Evolutionary conservation across 2,113 vertebrate species (phyloP).

Genomic region (Dicerorhinus sumatrensis): DNA sequence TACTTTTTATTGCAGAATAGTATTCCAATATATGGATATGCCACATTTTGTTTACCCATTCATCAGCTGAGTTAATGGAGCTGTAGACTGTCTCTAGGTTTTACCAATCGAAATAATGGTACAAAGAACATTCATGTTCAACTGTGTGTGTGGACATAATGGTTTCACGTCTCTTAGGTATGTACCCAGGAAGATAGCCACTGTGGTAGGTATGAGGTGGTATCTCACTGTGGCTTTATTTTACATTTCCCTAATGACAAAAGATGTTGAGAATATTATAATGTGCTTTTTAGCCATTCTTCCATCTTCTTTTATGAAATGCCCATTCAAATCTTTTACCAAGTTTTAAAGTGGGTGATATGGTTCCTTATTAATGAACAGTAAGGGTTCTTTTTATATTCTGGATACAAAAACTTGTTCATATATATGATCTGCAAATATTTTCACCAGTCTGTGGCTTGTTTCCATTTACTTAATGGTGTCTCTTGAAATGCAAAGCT

Average conservation of each 20-base stretch:
- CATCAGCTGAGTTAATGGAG: background rate
- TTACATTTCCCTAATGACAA: constrained; percentile 28
- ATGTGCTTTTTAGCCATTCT: background rate
- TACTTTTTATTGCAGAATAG: constrained; percentile 10
- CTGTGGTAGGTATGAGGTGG: background rate
- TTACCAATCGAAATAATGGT: background rate
- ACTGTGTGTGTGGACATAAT: background rate
- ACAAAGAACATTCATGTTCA: background rate
- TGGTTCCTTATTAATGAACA: constrained; percentile 4
- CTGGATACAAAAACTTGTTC: background rate
- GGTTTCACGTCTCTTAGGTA: background rate
- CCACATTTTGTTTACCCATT: background rate
- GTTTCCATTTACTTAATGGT: constrained; percentile 23
- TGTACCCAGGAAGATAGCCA: background rate
- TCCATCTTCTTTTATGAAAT: background rate
- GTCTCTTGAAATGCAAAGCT: background rate
- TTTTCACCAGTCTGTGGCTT: background rate
- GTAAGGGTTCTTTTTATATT: constrained; percentile 1
- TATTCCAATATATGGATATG: background rate
- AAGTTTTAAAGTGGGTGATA: constrained; percentile 31
- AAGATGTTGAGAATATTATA: background rate
- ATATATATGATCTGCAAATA: background rate
- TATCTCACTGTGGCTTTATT: background rate
- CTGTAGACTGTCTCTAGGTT: background rate
- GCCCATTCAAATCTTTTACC: background rate